phyloP scores from a whole-genome alignment of 2,113 vertebrate species.

The Saimiri boliviensis region DNA sequence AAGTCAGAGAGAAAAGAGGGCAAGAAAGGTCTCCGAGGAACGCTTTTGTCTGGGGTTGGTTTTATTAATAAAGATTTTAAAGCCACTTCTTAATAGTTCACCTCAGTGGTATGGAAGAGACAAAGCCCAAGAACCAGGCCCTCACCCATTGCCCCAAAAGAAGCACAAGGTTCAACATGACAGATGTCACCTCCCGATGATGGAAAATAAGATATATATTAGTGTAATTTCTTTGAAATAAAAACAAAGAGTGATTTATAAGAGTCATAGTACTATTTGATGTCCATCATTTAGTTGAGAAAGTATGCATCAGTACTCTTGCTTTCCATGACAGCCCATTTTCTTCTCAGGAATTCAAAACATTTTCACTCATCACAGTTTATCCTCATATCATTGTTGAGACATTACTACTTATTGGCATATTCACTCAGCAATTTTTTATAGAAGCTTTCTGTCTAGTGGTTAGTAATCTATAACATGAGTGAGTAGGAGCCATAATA shows the following conservation, averaged over 20 bases:
- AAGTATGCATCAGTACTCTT: not conserved
- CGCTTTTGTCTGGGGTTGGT: not conserved
- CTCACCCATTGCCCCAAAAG: not conserved
- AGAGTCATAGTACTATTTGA: not conserved
- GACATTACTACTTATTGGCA: not conserved
- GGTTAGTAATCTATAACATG: not conserved
- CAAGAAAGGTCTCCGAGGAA: not conserved
- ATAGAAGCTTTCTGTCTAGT: not conserved
- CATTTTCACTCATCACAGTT: slow-evolving; percentile 19
- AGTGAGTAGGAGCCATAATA: not conserved
- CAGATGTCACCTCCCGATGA: not conserved
- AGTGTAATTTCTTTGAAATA: not conserved
- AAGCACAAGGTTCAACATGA: not conserved
- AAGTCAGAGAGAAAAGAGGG: not conserved
- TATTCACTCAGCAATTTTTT: not conserved
- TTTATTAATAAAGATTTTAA: slow-evolving; percentile 16
- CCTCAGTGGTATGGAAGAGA: not conserved
- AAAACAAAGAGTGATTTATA: not conserved
- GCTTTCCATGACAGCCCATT: not conserved
- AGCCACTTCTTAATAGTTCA: not conserved
- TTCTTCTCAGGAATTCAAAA: slow-evolving; percentile 31
- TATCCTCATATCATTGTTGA: not conserved
- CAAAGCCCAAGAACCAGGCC: not conserved
- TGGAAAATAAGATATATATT: not conserved
- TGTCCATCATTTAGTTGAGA: not conserved